A percentile compares a stretch with the other conserved stretches of the same genome.
phyloP scores from a whole-genome alignment of 2,797 vertebrate species.

The Rhinatrema bivittatum region DNA sequence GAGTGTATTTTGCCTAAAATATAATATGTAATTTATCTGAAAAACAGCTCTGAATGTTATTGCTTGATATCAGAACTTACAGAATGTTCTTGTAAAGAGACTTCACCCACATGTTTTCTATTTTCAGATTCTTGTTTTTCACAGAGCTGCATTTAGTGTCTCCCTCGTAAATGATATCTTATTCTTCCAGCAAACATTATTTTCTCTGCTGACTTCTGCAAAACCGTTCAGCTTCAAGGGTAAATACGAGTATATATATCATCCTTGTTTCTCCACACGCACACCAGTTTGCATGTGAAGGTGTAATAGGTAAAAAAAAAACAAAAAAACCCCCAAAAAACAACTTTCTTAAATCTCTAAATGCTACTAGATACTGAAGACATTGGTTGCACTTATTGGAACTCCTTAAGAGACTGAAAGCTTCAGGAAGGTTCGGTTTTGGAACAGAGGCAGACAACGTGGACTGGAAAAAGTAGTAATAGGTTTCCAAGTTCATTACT shows the following conservation, averaged over 20 bases:
- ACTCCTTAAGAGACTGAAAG: too few species aligned
- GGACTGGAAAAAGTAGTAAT: too few species aligned
- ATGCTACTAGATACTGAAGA: too few species aligned
- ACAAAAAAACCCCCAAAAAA: too few species aligned
- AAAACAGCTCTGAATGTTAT: conserved; percentile 4
- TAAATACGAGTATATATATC: background rate
- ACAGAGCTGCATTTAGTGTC: conserved; percentile 1
- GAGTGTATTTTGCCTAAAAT: conserved; percentile 4
- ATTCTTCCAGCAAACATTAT: background rate
- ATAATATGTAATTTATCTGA: conserved; percentile 15
- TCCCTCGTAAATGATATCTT: conserved; percentile 3
- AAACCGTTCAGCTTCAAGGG: conserved; percentile 6
- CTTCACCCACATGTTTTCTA: conserved; percentile 4
- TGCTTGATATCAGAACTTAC: conserved; percentile 7
- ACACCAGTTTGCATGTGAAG: too few species aligned
- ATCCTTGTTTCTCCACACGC: conserved; percentile 1
- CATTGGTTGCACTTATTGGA: too few species aligned
- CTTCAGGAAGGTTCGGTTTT: too few species aligned
- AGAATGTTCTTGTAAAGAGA: conserved; percentile 9
- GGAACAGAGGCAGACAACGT: too few species aligned
- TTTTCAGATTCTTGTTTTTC: conserved; percentile 1
- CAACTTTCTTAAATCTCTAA: too few species aligned
- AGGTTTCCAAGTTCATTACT: too few species aligned
- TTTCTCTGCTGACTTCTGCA: conserved; percentile 4
- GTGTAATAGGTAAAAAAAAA: too few species aligned